Evolutionary conservation across 1,140 invertebrate species (phyloP).

Genomic region (Psix sp.): DNA sequence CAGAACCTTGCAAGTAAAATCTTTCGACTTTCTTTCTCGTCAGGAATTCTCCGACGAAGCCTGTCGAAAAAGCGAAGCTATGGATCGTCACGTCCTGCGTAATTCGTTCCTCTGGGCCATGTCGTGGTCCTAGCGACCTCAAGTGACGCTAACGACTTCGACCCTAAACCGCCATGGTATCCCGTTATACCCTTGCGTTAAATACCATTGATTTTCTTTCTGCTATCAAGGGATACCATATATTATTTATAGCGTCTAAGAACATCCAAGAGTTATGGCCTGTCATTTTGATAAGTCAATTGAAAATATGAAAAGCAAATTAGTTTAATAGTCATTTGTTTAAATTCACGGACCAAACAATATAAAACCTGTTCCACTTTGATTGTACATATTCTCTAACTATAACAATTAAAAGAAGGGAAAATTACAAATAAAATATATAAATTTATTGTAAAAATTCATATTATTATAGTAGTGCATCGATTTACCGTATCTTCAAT

Average conservation of each 20-base stretch:
- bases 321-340: no score
- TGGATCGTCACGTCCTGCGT: slow-evolving; percentile 43
- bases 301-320: no score
- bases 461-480: no score
- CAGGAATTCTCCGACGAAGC: slow-evolving; percentile 22
- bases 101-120: slow-evolving; percentile 41
- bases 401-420: no score
- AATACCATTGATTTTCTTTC: slow-evolving; percentile 66
- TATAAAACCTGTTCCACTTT: no score
- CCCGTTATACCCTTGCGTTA: slow-evolving; percentile 65
- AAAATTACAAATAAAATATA: no score
- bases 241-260: slow-evolving; percentile 4
- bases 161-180: slow-evolving; percentile 53
- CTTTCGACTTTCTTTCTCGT: background rate
- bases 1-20: no score
- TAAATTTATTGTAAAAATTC: no score
- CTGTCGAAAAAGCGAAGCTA: slow-evolving; percentile 25
- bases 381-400: no score
- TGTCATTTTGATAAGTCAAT: no score
- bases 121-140: slow-evolving; percentile 41
- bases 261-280: slow-evolving; percentile 17
- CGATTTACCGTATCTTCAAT: no score
- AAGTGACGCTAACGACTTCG: slow-evolving; percentile 48
- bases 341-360: no score
- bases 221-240: slow-evolving; percentile 45